Percentiles rank a stretch among this genome's conserved stretches.
Evolutionary conservation across 2,888 invertebrate genomes (phyloP).

Genomic region (Abrostola tripartita): DNA sequence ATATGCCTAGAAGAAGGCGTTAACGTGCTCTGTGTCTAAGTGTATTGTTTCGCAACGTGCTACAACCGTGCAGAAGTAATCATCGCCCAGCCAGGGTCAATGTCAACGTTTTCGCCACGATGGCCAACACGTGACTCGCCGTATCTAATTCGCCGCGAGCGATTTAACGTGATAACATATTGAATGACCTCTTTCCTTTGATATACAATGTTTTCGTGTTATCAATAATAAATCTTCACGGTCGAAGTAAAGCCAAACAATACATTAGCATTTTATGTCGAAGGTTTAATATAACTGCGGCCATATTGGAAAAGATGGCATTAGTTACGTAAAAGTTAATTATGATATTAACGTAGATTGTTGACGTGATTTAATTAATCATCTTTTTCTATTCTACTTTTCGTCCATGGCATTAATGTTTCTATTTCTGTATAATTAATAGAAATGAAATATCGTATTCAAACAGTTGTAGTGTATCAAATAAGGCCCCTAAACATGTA

Average conservation of each 20-base stretch:
- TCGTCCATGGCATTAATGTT: too few species aligned
- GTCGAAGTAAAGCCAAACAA: slow-evolving; percentile 25
- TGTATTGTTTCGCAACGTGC: background rate
- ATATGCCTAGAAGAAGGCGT: background rate
- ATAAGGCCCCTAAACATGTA: too few species aligned
- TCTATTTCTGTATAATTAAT: background rate
- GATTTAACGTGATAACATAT: slow-evolving; percentile 41
- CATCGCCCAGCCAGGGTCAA: slow-evolving; percentile 13
- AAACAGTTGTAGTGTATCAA: background rate
- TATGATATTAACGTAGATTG: too few species aligned
- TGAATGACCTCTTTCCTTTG: slow-evolving; percentile 30
- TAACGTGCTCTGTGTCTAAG: background rate
- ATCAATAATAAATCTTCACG: slow-evolving; percentile 45
- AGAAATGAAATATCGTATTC: background rate
- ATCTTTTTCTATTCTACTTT: too few species aligned
- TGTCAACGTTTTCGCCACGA: slow-evolving; percentile 32
- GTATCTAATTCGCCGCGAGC: slow-evolving; percentile 21
- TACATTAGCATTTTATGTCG: slow-evolving; percentile 4
- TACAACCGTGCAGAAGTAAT: slow-evolving; percentile 3
- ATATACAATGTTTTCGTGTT: slow-evolving; percentile 38
- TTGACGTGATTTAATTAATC: too few species aligned
- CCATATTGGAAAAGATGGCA: background rate
- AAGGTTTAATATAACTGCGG: background rate
- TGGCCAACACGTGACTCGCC: slow-evolving; percentile 32
- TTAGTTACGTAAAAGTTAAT: background rate